Base-by-base conservation (phyloP, 1,140 invertebrate genomes). In the Dysdera silvatica region DNA sequence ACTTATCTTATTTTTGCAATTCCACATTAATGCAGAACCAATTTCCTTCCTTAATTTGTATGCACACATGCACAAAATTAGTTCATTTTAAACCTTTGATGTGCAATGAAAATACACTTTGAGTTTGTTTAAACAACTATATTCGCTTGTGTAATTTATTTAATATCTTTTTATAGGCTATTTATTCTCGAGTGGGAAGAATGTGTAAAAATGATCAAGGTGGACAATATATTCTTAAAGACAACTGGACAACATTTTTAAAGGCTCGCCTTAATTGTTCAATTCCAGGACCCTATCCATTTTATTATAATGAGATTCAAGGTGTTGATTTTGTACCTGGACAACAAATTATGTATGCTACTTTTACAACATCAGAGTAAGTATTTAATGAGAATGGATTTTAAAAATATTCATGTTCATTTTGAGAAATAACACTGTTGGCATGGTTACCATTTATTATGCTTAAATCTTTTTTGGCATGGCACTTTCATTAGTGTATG, bases 291-390 rank as follows among this genome's bases (percentile, higher is more conserved):
- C 87, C 93, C 40, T 89, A 89, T 73, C 92, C 93, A 1, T 97
- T 95, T 78, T 91, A 95, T 76, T 97, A 92, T 72, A 86, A 97
- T 74, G 89, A 97, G 74, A 86, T 97, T 6, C 91, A 95, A 75
- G 85, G 87, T 54, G 76, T 77, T 32, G 43, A 66, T 20, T 94
- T 92, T 72, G 77, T 91, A 35, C 81, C 86, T 0, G 82, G 87
- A 56, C 85, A 93, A 73, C 85, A 87, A 67, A 79, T 95, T 23
- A 79, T 95, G 45, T 96, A 97, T 73, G 92, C 89, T 16, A 89
- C 91, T 0, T 97, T 98, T 72, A 91, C 86, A 18, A 97, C 95
- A 8, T 85, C 91, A 6, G 82, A 81, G 89, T 91, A 81, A 82
- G 81, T 76, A 47, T 12, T 28, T 16, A 24, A 41, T 41, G 40